A percentile compares a stretch with the other conserved stretches of the same genome.
These are phyloP conservation scores for Globodera ellingtonae DNA, from an alignment of 1,140 invertebrate genomes.

Conservation along the genomic window DNA sequence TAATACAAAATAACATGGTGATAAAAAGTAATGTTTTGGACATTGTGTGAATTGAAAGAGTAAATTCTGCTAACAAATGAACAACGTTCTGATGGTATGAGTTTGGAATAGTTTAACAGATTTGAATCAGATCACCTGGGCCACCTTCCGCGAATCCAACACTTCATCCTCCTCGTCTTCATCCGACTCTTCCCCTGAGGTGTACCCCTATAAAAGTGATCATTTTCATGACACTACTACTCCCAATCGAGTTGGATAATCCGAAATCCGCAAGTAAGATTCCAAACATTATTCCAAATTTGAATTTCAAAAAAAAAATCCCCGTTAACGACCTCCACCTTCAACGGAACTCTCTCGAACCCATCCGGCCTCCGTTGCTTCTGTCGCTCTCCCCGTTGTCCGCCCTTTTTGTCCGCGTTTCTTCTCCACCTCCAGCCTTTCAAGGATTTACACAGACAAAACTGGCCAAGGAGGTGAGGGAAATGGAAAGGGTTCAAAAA, in stretches of 20 bases:
- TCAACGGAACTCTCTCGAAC: conserved; percentile 54
- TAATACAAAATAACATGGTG: too few species aligned
- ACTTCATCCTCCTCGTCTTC: conserved; percentile 32
- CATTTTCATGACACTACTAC: too few species aligned
- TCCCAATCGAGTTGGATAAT: not conserved
- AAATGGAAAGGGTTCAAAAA: not conserved
- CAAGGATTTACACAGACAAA: conserved; percentile 30
- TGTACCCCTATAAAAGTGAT: conserved; percentile 5
- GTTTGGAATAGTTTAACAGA: not conserved
- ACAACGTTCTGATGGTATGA: not conserved
- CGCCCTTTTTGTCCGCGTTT: not conserved
- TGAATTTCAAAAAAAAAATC: too few species aligned
- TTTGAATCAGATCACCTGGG: not conserved
- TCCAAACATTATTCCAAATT: not conserved
- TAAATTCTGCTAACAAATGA: not conserved
- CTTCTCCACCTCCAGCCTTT: conserved; percentile 14
- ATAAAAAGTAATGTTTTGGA: not conserved
- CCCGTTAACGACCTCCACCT: conserved; percentile 35
- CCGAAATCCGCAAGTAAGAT: not conserved
- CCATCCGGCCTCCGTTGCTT: conserved; percentile 32
- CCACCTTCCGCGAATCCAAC: conserved; percentile 22
- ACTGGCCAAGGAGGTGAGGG: conserved; percentile 25
- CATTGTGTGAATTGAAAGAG: not conserved
- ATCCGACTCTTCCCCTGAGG: conserved; percentile 30
- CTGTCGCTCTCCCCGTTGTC: not conserved